Base-by-base conservation (phyloP, 2,113 vertebrate genomes). In the Calidris pugnax region DNA sequence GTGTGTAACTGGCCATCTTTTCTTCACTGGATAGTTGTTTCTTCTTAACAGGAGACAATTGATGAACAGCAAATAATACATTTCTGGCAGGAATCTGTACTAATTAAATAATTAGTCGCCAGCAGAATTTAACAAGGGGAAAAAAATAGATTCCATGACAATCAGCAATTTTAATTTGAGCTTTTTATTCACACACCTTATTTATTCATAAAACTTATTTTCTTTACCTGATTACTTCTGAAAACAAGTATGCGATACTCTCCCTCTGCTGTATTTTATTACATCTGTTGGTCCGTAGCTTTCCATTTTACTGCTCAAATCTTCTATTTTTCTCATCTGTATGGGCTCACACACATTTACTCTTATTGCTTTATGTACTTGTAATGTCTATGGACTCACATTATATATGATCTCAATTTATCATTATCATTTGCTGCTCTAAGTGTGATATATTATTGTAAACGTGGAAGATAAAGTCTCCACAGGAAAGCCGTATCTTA, bases 341-440 rank as follows among this genome's bases (percentile, higher is more conserved):
- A 91, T 56, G 43, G 35, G 14, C 64, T 90, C 45, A 80, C 64
- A 72, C 72, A 81, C 62, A 82, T 82, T 93, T 94, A n/a, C 62
- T 43, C 4, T 88, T 95, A 81, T 33, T 95, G 28, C 51, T 96
- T 95, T 93, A 91, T 72, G 47, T 64, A 91, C 73, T 85, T 94
- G 63, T 78, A 81, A 84, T 84, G 17, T 92, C 76, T 89, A 28
- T 78, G 69, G 73, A 75, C 73, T 92, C 33, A 64, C 32, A 85
- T 78, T 91, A 75, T 76, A 45, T 85, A 87, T 1, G 2, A 35
- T 81, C 48, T 85, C 60, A 84, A 64, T 92, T 95, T 76, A 63
- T 93, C 89, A 90, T 67, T 89, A 86, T 81, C 4, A 90, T 67
- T 88, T 90, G 11, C 55, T 77, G 8, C 33, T 88, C 64, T 80